Base-by-base conservation (phyloP, 2,113 vertebrate species). In the Brachypodius melanocephalos region DNA sequence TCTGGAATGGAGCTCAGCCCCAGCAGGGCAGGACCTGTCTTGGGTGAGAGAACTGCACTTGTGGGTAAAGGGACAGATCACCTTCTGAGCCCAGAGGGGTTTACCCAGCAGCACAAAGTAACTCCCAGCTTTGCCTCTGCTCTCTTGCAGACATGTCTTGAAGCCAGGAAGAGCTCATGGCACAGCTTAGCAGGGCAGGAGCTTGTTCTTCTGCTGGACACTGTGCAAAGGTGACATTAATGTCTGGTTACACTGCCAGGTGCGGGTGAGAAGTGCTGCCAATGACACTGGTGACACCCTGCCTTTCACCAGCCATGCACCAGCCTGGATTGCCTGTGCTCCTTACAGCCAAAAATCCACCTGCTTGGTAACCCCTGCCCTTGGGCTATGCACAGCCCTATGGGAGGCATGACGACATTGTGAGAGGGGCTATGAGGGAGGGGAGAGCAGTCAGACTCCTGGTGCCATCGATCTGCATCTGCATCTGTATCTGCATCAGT, bases 41-140 rank as follows among this genome's bases (percentile, higher is more conserved):
- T 10, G n/a, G 3, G 1, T 5, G 4, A 9, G 26, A 94, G 17
- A 81, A 10, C 29, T 52, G 24, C 0, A 0, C 32, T 13, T n/a
- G 48, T 32, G 45, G 61, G 19, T 6, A 9, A 17, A n/a, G 25
- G 26, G 5, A 34, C 4, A 54, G 8, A 17, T 34, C 55, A 9
- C 10, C 5, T 6, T 21, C 24, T 1, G 6, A 58, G 19, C 49
- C 36, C 65, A 67, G 25, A 31, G 17, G 29, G 36, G 19, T 67
- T n/a, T 17, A 72, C 9, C 7, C 45, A 31, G 42, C 0, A 0
- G 26, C 68, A 71, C 32, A 51, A 21, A 69, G 7, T 18, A 24
- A 63, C 34, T 69, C 43, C 25, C 29, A 36, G 40, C 32, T 72
- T 87, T 67, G 13, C 48, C 51, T 51, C 84, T 87, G 19, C 52